These are phyloP conservation scores for Cyphomyrus discorhynchus DNA, from an alignment of 2,113 vertebrate genomes.

Conservation along the genomic window DNA sequence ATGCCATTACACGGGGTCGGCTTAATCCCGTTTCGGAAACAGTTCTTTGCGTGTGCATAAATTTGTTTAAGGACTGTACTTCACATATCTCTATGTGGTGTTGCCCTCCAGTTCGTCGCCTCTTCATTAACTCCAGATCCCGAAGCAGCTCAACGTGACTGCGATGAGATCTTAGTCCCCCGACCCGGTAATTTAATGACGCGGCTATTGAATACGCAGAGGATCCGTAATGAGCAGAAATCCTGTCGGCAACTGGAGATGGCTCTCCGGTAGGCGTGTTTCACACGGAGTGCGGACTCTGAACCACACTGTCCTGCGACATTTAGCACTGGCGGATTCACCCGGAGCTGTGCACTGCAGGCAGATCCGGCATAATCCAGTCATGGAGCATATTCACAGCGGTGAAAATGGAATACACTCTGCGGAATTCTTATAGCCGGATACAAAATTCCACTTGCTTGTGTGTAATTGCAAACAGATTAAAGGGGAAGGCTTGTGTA, in stretches of 20 bases:
- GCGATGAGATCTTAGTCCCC: constrained; percentile 8
- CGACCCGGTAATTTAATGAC: constrained; percentile 2
- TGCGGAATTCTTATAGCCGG: neutral
- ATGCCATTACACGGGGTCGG: neutral
- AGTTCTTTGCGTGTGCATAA: neutral
- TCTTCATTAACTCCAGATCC: neutral
- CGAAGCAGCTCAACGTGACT: neutral
- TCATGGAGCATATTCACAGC: neutral
- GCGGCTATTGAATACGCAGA: neutral
- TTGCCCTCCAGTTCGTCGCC: neutral
- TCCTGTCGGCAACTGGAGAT: neutral
- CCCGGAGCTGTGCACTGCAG: neutral
- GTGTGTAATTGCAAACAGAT: neutral
- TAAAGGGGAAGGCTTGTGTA: neutral
- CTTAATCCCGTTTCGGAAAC: neutral
- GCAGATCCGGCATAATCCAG: neutral
- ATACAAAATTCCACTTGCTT: neutral
- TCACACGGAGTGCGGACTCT: neutral
- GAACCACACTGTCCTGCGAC: neutral
- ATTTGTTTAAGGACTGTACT: constrained; percentile 1
- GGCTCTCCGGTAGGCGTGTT: neutral
- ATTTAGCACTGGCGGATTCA: neutral
- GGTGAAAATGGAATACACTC: neutral
- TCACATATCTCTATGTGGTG: neutral
- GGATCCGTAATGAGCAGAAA: neutral